Evolutionary conservation across 2,113 vertebrate species (phyloP).

Genomic region (Limnothrissa miodon): DNA sequence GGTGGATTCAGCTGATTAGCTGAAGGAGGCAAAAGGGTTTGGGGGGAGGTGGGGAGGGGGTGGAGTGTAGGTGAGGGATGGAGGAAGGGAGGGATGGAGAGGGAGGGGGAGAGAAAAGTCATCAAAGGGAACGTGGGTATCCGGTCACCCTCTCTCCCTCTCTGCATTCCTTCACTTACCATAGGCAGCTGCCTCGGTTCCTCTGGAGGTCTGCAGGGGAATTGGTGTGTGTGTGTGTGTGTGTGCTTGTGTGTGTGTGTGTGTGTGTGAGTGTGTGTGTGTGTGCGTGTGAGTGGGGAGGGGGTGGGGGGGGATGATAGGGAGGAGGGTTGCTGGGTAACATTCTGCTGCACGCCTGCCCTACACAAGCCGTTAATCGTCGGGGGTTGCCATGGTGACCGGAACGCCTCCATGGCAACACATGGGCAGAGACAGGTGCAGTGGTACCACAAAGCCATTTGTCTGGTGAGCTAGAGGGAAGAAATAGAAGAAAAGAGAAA

Average conservation of each 20-base stretch:
- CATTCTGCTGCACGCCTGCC: conserved; percentile 16
- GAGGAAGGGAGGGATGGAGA: not conserved
- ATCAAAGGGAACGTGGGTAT: conserved; percentile 8
- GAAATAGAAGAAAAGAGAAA: conserved; percentile 19
- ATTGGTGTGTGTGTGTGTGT: not conserved
- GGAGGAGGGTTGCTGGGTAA: not conserved
- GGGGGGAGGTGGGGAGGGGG: not conserved
- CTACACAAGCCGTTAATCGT: conserved; percentile 24
- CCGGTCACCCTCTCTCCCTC: conserved; percentile 28
- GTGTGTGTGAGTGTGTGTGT: not conserved
- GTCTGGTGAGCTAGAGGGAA: conserved; percentile 21
- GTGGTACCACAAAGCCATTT: conserved; percentile 40
- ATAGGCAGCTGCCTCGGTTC: conserved; percentile 11
- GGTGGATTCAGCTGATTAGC: not conserved
- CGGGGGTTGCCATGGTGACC: conserved; percentile 38
- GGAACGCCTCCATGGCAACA: conserved; percentile 44
- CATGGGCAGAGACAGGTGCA: conserved; percentile 41
- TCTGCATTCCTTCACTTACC: conserved; percentile 21
- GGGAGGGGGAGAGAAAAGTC: not conserved
- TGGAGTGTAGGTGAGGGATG: too few species aligned
- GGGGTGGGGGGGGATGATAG: not conserved
- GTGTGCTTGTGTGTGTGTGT: not conserved
- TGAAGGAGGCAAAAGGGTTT: not conserved
- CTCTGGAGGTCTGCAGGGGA: not conserved
- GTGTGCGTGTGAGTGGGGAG: not conserved